Base-by-base conservation (phyloP, 2,888 invertebrate genomes). In the Ophraella communa region DNA sequence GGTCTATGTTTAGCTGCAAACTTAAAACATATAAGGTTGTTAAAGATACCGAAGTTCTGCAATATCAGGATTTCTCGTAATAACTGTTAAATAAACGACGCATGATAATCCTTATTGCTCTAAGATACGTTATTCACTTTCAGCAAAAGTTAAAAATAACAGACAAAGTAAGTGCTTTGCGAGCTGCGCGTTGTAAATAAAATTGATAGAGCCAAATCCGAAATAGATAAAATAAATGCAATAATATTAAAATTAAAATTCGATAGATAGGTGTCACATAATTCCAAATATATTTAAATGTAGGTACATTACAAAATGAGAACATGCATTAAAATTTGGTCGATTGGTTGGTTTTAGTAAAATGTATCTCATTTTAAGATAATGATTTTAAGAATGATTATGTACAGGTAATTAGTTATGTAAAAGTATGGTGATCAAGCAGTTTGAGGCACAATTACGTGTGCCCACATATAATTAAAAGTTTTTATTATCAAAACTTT, bases 1-100 rank as follows among this genome's bases (percentile, higher is more conserved):
- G 23, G 39, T 14, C 35, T 39, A 51, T 39, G 14, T 39, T 58
- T 51, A 39, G 51, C 59, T 51, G 24, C 51, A 59, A 59, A 59
- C 4, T 58, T 20, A 35, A 33, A 58, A 7, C 18, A 33, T 21
- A 54, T 27, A 17, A 24, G 49, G 49, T 51, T 51, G 24, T 51
- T 23, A 51, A 27, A 18, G 27, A 51, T 51, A 49, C 27, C 1
- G 14, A 39, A 17, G 39, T 39, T 39, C 39, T 49, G 17, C 27
- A 17, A 51, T 51, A 10, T 51, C 27, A 14, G 17, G 24, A 45
- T 21, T 45, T 21, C 3, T 18, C 8, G 45, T 11, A 45, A 45
- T 45, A 21, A 20, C 8, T 45, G 21, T 42, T 2, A 27, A 49
- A 49, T 17, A 24, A 3, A 24, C 23, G 49, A 24, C 7, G 11